Conservation (phyloP, 2,797 vertebrate species). For the Oryzias sinensis region DNA sequence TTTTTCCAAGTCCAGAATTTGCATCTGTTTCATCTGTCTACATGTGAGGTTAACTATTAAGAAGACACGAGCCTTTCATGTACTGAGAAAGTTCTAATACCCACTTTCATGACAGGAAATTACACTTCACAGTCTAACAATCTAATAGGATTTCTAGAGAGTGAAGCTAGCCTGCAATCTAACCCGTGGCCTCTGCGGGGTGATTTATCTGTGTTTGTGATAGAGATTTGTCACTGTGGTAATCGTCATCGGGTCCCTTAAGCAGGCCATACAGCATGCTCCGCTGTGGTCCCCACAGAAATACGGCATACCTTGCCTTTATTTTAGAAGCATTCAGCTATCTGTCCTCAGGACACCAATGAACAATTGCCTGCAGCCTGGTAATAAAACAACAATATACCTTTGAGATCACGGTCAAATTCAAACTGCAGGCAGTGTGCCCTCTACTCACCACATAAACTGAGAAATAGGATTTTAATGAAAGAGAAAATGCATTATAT, state of each 20-base stretch:
- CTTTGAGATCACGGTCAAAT: constrained; percentile 23
- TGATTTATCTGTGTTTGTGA: constrained; percentile 45
- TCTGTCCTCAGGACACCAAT: constrained; percentile 22
- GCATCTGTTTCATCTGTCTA: constrained; percentile 4
- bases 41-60: constrained; percentile 11
- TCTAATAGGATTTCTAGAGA: constrained; percentile 30
- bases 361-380: constrained; percentile 27
- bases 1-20: not conserved
- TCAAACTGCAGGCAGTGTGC: not conserved
- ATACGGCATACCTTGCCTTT: constrained; percentile 27
- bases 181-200: constrained; percentile 34
- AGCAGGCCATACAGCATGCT: constrained; percentile 25
- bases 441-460: constrained; percentile 3
- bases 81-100: constrained; percentile 10
- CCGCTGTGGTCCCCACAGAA: constrained; percentile 34
- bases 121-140: constrained; percentile 23
- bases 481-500: constrained; percentile 3
- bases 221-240: constrained; percentile 49
- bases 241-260: constrained; percentile 31
- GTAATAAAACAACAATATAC: constrained; percentile 34
- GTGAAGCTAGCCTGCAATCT: constrained; percentile 31
- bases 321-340: constrained; percentile 37
- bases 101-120: constrained; percentile 21
- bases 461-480: constrained; percentile 3
- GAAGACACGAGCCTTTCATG: constrained; percentile 1